phyloP scores from a whole-genome alignment of 2,113 vertebrate genomes.

The Verasper variegatus region DNA sequence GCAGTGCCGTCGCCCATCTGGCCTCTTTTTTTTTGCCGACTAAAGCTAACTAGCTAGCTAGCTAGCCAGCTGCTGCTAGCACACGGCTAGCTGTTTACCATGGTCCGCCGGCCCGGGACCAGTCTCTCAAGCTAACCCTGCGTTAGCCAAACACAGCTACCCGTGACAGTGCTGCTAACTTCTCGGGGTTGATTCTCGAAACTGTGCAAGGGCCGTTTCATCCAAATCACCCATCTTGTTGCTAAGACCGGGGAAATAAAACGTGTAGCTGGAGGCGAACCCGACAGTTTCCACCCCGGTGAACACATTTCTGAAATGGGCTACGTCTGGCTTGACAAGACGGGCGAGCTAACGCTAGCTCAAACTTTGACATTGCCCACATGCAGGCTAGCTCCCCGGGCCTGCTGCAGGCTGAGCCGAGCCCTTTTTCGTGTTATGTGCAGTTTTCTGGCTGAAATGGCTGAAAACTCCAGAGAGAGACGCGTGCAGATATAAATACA shows the following conservation, averaged over 20 bases:
- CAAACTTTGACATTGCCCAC: constrained; percentile 77
- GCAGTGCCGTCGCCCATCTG: constrained; percentile 58
- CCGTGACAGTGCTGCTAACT: constrained; percentile 3
- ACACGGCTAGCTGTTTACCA: constrained; percentile 33
- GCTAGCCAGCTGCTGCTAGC: constrained; percentile 19
- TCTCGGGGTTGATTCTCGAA: background rate
- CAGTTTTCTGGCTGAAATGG: background rate
- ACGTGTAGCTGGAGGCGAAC: background rate
- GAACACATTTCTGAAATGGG: constrained; percentile 33
- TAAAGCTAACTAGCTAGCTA: constrained; percentile 35
- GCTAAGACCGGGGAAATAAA: too few species aligned
- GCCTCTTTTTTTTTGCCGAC: constrained; percentile 32
- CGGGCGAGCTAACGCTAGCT: constrained; percentile 58
- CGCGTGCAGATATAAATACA: background rate
- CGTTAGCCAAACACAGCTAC: constrained; percentile 34
- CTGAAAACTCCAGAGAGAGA: background rate
- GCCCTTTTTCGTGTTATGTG: background rate
- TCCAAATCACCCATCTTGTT: too few species aligned
- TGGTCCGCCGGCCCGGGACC: constrained; percentile 27
- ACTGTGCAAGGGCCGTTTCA: background rate
- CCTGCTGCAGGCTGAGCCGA: constrained; percentile 33
- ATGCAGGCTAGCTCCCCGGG: constrained; percentile 57
- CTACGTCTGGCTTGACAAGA: constrained; percentile 7
- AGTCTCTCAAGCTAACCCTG: constrained; percentile 38
- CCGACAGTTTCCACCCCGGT: background rate